A percentile compares a stretch with the other conserved stretches of the same genome.
phyloP scores from a whole-genome alignment of 2,888 invertebrate genomes.

The Drosophila dives region DNA sequence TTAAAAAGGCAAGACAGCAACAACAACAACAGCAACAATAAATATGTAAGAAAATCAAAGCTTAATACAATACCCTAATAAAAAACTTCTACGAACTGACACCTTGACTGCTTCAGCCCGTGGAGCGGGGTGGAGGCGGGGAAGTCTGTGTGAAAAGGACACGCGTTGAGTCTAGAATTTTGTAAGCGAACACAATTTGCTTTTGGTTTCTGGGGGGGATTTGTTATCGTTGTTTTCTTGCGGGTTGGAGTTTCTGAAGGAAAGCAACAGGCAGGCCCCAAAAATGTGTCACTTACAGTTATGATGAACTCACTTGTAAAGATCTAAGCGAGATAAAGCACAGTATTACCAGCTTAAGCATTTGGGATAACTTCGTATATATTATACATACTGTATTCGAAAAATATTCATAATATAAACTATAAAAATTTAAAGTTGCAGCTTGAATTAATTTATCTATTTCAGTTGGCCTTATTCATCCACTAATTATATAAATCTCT shows the following conservation, averaged over 20 bases:
- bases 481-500: no score
- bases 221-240: conserved; percentile 34
- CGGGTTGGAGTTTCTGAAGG: conserved; percentile 5
- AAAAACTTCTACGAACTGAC: conserved; percentile 49
- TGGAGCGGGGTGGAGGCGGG: neutral
- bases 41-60: conserved; percentile 23
- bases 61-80: conserved; percentile 40
- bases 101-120: conserved; percentile 35
- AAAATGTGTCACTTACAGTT: conserved; percentile 36
- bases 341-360: neutral
- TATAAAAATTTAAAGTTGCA: neutral
- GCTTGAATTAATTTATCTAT: neutral
- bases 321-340: neutral
- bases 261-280: conserved; percentile 44
- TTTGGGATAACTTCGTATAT: neutral
- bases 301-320: conserved; percentile 30
- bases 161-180: conserved; percentile 44
- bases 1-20: conserved; percentile 55
- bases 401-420: neutral
- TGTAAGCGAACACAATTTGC: conserved; percentile 55
- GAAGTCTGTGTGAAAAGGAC: conserved; percentile 20
- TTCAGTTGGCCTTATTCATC: neutral
- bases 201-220: conserved; percentile 28
- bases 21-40: conserved; percentile 3
- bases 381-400: neutral